Evolutionary conservation across 53 echinoderm and acorn worm species (phyloP).

Genomic region (Temnopleurus reevesii): DNA sequence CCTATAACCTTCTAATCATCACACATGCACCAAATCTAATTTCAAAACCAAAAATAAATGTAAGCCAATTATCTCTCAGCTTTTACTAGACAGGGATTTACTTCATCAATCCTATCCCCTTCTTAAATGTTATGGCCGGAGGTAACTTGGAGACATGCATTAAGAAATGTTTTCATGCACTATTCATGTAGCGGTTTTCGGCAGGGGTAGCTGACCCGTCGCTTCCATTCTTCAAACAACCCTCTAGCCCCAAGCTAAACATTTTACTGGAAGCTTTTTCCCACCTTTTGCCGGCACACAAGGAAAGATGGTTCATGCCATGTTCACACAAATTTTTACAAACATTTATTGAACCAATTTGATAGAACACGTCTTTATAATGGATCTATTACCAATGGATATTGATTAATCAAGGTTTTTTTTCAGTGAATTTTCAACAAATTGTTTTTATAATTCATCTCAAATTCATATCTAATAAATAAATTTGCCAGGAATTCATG

Average conservation of each 20-base stretch:
- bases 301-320: not conserved
- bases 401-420: no score
- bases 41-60: no score
- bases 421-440: no score
- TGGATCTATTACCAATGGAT: no score
- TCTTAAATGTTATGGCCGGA: not conserved
- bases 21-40: no score
- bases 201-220: not conserved
- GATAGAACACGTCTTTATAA: no score
- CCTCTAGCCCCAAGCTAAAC: not conserved
- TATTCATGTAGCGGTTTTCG: not conserved
- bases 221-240: not conserved
- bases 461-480: no score
- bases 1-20: no score
- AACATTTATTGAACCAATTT: no score
- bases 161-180: slow-evolving; percentile 12
- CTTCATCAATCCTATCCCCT: not conserved
- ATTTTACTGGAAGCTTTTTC: not conserved
- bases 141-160: not conserved
- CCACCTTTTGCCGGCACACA: not conserved
- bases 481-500: no score
- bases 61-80: not conserved
- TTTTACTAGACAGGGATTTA: not conserved
- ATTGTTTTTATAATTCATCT: no score
- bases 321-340: no score